Percentiles rank a stretch among this genome's conserved stretches.
Evolutionary conservation across 2,113 vertebrate species (phyloP).

Genomic region (Pteropus alecto): DNA sequence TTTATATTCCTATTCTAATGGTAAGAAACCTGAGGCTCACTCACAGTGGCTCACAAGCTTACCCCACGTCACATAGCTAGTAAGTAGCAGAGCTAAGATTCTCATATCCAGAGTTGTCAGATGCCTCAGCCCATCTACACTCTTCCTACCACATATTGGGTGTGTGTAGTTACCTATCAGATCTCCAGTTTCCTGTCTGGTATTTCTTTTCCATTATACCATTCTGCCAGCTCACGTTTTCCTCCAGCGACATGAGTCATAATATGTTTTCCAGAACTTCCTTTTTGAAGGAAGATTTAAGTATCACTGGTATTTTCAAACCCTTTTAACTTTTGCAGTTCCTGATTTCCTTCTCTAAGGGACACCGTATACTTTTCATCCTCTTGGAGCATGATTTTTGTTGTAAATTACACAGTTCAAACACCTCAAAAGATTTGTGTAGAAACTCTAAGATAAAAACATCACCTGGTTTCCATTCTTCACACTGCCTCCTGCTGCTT

Average conservation of each 20-base stretch:
- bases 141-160: accelerated
- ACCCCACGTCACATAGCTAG: accelerated
- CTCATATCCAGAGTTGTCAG: neutral
- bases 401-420: neutral
- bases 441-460: neutral
- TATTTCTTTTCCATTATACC: neutral
- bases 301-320: neutral
- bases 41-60: neutral
- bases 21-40: neutral
- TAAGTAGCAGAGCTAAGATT: neutral
- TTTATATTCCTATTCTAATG: neutral
- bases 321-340: neutral
- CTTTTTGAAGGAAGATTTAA: neutral
- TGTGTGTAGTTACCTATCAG: neutral
- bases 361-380: neutral
- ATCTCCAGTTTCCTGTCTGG: neutral
- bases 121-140: accelerated
- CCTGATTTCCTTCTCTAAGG: neutral
- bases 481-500: neutral
- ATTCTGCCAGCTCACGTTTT: neutral
- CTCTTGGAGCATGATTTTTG: neutral
- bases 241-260: neutral
- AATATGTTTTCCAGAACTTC: constrained; percentile 13
- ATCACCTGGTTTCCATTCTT: neutral
- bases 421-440: neutral